phyloP scores from a whole-genome alignment of 2,888 invertebrate genomes.

The Agonopterix heracliana region DNA sequence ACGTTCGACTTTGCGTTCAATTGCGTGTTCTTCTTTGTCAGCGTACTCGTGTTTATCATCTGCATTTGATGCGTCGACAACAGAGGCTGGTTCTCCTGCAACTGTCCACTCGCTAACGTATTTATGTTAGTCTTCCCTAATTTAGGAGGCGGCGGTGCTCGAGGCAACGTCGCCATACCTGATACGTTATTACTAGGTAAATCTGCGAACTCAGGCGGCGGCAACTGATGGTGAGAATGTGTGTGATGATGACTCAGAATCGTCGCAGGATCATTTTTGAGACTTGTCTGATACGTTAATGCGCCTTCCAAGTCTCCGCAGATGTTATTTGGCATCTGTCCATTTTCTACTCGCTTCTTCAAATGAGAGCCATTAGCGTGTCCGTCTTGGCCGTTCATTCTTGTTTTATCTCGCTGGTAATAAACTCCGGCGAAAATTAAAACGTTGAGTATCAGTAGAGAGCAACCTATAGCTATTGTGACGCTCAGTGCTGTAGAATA shows the following conservation, averaged over 20 bases:
- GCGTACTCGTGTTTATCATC: slow-evolving; percentile 84
- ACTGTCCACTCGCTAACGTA: slow-evolving; percentile 74
- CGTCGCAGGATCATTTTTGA: slow-evolving; percentile 83
- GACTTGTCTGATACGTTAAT: slow-evolving; percentile 66
- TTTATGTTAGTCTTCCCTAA: slow-evolving; percentile 78
- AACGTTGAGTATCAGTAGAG: slow-evolving; percentile 92
- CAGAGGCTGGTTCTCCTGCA: slow-evolving; percentile 81
- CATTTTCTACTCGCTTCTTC: slow-evolving; percentile 87
- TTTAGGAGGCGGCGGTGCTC: slow-evolving; percentile 86
- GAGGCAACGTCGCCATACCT: slow-evolving; percentile 77
- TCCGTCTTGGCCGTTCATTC: slow-evolving; percentile 78
- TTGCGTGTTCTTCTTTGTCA: slow-evolving; percentile 85
- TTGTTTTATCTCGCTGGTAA: slow-evolving; percentile 91
- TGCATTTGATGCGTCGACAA: slow-evolving; percentile 86
- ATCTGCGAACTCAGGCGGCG: slow-evolving; percentile 91
- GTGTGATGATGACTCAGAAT: slow-evolving; percentile 86
- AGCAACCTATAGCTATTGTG: slow-evolving; percentile 96
- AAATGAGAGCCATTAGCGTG: slow-evolving; percentile 66
- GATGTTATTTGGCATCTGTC: slow-evolving; percentile 92
- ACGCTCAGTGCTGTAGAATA: slow-evolving; percentile 94
- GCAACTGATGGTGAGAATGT: slow-evolving; percentile 84
- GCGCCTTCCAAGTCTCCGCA: slow-evolving; percentile 87
- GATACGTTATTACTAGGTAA: slow-evolving; percentile 81
- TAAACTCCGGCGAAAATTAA: slow-evolving; percentile 96
- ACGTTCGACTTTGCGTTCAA: slow-evolving; percentile 77